phyloP scores from a whole-genome alignment of 1,140 invertebrate species.

The Tigriopus japonicus region DNA sequence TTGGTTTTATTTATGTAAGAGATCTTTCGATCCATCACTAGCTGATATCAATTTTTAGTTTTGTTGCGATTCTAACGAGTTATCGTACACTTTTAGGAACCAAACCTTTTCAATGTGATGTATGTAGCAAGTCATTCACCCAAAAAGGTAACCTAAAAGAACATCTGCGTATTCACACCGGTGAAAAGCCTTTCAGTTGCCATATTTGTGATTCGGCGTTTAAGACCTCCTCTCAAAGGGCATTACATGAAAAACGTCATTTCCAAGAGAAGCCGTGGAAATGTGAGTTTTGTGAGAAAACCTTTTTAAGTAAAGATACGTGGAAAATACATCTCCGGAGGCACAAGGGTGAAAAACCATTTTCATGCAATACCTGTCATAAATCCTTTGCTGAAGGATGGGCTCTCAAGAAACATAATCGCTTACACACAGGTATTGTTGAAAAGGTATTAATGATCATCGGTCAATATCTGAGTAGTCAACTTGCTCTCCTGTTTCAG shows the following conservation, averaged over 20 bases:
- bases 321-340: constrained; percentile 30
- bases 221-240: constrained; percentile 12
- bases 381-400: constrained; percentile 27
- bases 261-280: constrained; percentile 29
- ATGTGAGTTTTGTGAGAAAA: constrained; percentile 29
- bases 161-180: constrained; percentile 59
- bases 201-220: constrained; percentile 49
- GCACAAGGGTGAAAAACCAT: constrained; percentile 34
- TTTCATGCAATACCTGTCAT: constrained; percentile 30
- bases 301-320: constrained; percentile 29
- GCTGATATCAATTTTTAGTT: no score
- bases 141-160: constrained; percentile 45
- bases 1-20: no score
- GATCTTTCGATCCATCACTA: no score
- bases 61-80: no score
- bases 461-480: no score
- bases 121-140: constrained; percentile 57
- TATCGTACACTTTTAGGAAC: no score
- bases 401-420: constrained; percentile 20
- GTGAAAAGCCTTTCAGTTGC: constrained; percentile 60
- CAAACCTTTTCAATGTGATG: constrained; percentile 56
- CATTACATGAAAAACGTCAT: constrained; percentile 23
- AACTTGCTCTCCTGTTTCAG: no score
- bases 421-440: constrained; percentile 20
- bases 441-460: no score